A percentile compares a stretch with the other conserved stretches of the same genome.
These are phyloP conservation scores for Drosophila mauritiana DNA, from an alignment of 1,140 invertebrate species.

Conservation along the genomic window DNA sequence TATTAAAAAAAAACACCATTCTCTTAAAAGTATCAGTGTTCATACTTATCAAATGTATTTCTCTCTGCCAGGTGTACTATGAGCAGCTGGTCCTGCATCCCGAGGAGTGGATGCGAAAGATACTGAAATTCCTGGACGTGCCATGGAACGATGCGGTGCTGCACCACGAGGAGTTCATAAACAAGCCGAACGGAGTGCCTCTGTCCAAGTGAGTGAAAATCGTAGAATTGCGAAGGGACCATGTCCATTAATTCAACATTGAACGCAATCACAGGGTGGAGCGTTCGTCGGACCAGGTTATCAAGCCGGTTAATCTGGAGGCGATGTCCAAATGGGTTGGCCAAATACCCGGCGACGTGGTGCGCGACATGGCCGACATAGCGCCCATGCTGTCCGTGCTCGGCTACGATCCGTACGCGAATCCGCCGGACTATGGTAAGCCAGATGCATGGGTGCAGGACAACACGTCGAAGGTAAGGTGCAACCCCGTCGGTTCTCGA, in stretches of 20 bases:
- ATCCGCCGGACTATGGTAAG: slow-evolving; percentile 96
- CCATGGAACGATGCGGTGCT: slow-evolving; percentile 98
- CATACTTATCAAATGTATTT: not conserved
- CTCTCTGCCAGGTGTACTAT: slow-evolving; percentile 89
- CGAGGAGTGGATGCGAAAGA: slow-evolving; percentile 93
- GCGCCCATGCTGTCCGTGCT: slow-evolving; percentile 96
- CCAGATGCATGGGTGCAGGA: slow-evolving; percentile 93
- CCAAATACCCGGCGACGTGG: slow-evolving; percentile 95
- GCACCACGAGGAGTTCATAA: slow-evolving; percentile 98
- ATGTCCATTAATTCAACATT: not conserved
- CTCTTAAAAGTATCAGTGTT: not conserved
- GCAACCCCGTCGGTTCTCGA: slow-evolving; percentile 29
- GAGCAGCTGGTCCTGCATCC: slow-evolving; percentile 98
- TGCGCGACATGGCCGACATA: slow-evolving; percentile 94
- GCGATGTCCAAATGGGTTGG: slow-evolving; percentile 98
- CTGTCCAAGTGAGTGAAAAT: slow-evolving; percentile 93
- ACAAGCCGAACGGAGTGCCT: slow-evolving; percentile 96
- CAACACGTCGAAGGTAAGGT: slow-evolving; percentile 88
- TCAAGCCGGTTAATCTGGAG: slow-evolving; percentile 98
- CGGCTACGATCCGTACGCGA: slow-evolving; percentile 97
- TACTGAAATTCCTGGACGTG: slow-evolving; percentile 95
- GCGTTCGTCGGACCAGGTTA: slow-evolving; percentile 98
- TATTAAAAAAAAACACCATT: no score
- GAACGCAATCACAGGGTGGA: slow-evolving; percentile 90
- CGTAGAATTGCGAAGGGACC: not conserved